Conservation (phyloP, 2,113 vertebrate genomes). For the Tichodroma muraria region DNA sequence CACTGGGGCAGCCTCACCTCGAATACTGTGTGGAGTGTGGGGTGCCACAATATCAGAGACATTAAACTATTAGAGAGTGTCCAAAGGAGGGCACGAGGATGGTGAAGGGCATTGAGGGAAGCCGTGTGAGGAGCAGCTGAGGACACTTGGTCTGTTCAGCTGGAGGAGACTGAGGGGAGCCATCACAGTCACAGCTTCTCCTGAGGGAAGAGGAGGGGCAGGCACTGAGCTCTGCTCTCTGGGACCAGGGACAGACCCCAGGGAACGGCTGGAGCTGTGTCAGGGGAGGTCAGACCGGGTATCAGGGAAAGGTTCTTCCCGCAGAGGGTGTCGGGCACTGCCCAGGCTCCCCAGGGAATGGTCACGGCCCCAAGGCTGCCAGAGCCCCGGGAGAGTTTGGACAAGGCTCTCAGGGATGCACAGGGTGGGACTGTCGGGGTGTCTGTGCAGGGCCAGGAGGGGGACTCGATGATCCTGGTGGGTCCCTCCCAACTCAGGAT, state of each 20-base stretch:
- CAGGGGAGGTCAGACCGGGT: background rate
- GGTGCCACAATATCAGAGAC: background rate
- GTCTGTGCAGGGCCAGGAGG: background rate
- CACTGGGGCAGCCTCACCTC: rapidly evolving
- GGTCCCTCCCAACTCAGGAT: background rate
- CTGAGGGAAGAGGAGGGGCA: background rate
- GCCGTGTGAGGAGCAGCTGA: background rate
- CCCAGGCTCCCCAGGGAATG: background rate
- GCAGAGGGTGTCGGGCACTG: background rate
- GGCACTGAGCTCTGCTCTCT: background rate
- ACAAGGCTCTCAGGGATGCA: background rate
- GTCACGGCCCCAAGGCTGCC: background rate
- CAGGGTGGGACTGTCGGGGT: background rate
- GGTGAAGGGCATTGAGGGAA: background rate
- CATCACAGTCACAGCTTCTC: background rate
- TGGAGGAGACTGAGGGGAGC: background rate
- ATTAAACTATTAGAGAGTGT: background rate
- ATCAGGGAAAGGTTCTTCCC: background rate
- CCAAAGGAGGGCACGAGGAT: background rate
- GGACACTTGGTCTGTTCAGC: background rate
- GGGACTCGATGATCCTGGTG: rapidly evolving
- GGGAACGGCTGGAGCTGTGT: background rate
- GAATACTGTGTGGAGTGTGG: background rate
- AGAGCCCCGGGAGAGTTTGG: background rate
- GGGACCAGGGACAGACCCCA: background rate